Evolutionary conservation across 2,113 vertebrate genomes (phyloP).

Genomic region (Vulpes vulpes): DNA sequence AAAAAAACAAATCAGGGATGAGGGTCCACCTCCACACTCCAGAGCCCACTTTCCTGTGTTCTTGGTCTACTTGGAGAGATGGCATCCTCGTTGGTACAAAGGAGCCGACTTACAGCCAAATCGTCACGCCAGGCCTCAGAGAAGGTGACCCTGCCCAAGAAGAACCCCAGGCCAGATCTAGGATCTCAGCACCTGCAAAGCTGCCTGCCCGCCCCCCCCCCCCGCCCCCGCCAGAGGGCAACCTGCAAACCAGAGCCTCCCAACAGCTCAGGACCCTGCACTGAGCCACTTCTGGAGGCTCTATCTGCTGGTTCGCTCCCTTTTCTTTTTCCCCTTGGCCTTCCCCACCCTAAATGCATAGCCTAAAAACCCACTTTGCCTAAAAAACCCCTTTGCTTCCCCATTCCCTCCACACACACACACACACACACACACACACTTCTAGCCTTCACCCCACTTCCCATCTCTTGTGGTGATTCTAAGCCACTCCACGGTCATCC

Average conservation of each 20-base stretch:
- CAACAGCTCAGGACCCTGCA: background rate
- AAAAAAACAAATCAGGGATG: background rate
- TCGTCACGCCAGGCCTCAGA: background rate
- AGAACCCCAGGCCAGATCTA: too few relatives aligned
- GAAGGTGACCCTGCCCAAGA: rapidly evolving
- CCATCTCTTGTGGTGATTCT: background rate
- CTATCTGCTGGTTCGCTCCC: background rate
- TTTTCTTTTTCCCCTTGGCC: background rate
- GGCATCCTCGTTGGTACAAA: background rate
- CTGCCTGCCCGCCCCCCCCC: too few relatives aligned
- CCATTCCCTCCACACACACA: background rate
- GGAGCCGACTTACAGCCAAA: background rate
- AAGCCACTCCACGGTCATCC: background rate
- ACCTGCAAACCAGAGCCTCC: background rate
- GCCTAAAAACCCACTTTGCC: too few relatives aligned
- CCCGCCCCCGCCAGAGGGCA: rapidly evolving
- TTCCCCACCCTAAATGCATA: background rate
- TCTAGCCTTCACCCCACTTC: background rate
- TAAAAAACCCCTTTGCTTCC: background rate
- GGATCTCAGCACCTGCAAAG: background rate
- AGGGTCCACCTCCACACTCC: background rate
- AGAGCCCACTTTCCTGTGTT: rapidly evolving
- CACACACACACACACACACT: background rate
- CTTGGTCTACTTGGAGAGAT: background rate
- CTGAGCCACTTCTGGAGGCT: background rate